phyloP scores from a whole-genome alignment of 2,113 vertebrate species.

The Rhinoderma darwinii region DNA sequence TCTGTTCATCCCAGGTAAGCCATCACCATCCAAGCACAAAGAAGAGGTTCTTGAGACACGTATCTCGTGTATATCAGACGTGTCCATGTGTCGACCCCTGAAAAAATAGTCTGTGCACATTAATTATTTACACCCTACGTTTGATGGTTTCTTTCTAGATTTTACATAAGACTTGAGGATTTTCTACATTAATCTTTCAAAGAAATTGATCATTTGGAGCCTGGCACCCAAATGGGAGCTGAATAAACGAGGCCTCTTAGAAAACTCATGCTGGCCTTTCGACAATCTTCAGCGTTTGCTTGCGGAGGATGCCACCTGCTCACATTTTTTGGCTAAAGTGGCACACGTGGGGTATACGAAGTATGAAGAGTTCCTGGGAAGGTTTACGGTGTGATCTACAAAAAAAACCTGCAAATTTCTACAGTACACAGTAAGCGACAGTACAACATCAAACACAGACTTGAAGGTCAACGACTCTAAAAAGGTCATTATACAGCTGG shows the following conservation, averaged over 20 bases:
- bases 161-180: neutral
- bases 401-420: neutral
- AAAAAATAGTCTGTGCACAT: neutral
- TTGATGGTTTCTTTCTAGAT: constrained; percentile 1
- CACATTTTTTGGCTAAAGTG: neutral
- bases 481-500: neutral
- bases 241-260: neutral
- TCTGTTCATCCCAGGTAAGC: no score
- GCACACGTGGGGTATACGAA: constrained; percentile 17
- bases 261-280: neutral
- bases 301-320: neutral
- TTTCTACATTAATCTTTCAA: neutral
- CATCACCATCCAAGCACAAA: neutral
- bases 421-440: neutral
- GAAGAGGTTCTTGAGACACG: neutral
- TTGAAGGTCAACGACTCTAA: neutral
- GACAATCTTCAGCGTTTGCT: neutral
- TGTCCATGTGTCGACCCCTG: neutral
- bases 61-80: neutral
- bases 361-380: neutral
- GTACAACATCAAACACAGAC: neutral
- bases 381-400: neutral
- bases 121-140: neutral
- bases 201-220: constrained; percentile 8
- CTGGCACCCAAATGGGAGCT: neutral